Evolutionary conservation across 2,888 invertebrate genomes (phyloP).

Genomic region (Melolontha melolontha): DNA sequence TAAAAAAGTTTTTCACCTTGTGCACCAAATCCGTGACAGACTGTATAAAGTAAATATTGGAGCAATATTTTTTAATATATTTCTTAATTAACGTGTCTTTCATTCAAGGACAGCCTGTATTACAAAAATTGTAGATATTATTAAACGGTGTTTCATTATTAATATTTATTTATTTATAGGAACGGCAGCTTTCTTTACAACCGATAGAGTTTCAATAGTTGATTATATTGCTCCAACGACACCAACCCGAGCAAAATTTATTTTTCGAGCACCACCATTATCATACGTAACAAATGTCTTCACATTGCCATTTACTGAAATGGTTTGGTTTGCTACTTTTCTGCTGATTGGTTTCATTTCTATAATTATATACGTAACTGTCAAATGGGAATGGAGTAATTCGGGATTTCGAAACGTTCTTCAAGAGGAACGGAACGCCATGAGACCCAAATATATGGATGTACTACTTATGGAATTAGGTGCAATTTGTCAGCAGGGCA

Average conservation of each 20-base stretch:
- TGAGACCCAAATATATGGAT: constrained; percentile 54
- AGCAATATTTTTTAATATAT: too few species aligned
- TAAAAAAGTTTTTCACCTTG: too few species aligned
- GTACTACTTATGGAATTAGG: constrained; percentile 64
- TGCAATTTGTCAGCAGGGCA: constrained; percentile 67
- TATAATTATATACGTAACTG: constrained; percentile 53
- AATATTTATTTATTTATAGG: constrained; percentile 54
- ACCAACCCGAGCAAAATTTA: constrained; percentile 69
- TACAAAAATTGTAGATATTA: too few species aligned
- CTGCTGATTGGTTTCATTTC: constrained; percentile 50
- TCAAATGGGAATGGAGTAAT: constrained; percentile 58
- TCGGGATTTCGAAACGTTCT: constrained; percentile 47
- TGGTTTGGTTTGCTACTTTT: constrained; percentile 73
- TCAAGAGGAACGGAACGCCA: constrained; percentile 10
- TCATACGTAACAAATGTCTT: constrained; percentile 77
- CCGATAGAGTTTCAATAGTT: constrained; percentile 60
- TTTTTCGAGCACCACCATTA: constrained; percentile 76
- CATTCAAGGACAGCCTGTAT: too few species aligned
- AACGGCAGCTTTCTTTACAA: constrained; percentile 62
- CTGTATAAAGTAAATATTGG: too few species aligned
- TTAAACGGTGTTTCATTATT: too few species aligned
- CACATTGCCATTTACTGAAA: constrained; percentile 72
- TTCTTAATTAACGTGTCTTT: too few species aligned
- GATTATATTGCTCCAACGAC: constrained; percentile 72
- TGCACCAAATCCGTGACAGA: too few species aligned